phyloP scores from a whole-genome alignment of 2,888 invertebrate genomes.

The Hypolimnas misippus region DNA sequence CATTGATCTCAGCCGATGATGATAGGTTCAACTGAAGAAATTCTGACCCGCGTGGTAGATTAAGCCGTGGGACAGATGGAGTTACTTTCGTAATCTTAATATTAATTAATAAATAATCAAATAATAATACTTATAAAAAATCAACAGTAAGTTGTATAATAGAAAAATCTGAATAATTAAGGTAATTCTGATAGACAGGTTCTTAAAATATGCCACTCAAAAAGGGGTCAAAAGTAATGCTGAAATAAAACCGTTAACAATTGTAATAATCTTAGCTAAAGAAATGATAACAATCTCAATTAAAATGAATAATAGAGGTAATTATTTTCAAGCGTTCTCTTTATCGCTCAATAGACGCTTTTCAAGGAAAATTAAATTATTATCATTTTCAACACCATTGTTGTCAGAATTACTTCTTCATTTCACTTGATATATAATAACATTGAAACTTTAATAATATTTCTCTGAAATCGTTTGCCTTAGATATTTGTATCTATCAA shows the following conservation, averaged over 20 bases:
- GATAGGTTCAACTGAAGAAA: no score
- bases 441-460: constrained; percentile 14
- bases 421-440: constrained; percentile 7
- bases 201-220: no score
- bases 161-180: no score
- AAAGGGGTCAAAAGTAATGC: not conserved
- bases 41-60: no score
- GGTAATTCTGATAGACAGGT: no score
- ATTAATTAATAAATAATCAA: no score
- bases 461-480: not conserved
- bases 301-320: constrained; percentile 15
- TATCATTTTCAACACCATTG: constrained; percentile 17
- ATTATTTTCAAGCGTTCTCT: constrained; percentile 16
- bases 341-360: constrained; percentile 14
- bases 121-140: no score
- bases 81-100: no score
- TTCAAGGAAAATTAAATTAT: constrained; percentile 20
- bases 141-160: no score
- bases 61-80: no score
- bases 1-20: no score
- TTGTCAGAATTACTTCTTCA: constrained; percentile 15
- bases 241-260: not conserved
- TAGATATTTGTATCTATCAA: not conserved
- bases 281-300: not conserved
- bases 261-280: not conserved